These are phyloP conservation scores for Neoaliturus tenellus DNA, from an alignment of 2,888 invertebrate species.

Conservation along the genomic window DNA sequence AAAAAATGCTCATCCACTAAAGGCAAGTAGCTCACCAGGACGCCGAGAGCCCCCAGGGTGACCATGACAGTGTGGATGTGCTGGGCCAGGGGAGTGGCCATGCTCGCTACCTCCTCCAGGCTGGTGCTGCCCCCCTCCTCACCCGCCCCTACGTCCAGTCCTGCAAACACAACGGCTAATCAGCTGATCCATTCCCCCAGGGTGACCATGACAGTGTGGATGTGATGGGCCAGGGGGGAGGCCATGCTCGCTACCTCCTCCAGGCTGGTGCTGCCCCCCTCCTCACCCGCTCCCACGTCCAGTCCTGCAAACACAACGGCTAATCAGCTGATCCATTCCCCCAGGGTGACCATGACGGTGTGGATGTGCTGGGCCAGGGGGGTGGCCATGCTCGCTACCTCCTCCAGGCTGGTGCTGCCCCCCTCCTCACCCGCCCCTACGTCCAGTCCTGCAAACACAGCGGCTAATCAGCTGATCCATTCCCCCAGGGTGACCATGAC, in stretches of 20 bases:
- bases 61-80: slow-evolving; percentile 47
- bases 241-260: slow-evolving; percentile 43
- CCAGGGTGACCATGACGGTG: slow-evolving; percentile 50
- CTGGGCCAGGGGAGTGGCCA: slow-evolving; percentile 31
- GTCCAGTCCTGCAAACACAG: slow-evolving; percentile 34
- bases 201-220: not conserved
- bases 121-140: slow-evolving; percentile 21
- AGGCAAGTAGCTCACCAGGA: slow-evolving; percentile 44
- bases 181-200: no score
- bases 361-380: slow-evolving; percentile 40
- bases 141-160: not conserved
- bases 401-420: slow-evolving; percentile 29
- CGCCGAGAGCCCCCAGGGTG: slow-evolving; percentile 33
- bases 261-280: slow-evolving; percentile 4
- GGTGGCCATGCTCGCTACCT: slow-evolving; percentile 25
- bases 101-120: slow-evolving; percentile 35
- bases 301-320: slow-evolving; percentile 38
- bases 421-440: slow-evolving; percentile 2
- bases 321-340: no score
- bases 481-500: slow-evolving; percentile 50
- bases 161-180: no score
- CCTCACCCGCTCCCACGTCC: slow-evolving; percentile 6
- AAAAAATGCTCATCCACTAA: no score
- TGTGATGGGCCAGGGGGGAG: slow-evolving; percentile 30
- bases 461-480: no score